Evolutionary conservation across 2,888 invertebrate genomes (phyloP).

Genomic region (Cataglyphis albicans): DNA sequence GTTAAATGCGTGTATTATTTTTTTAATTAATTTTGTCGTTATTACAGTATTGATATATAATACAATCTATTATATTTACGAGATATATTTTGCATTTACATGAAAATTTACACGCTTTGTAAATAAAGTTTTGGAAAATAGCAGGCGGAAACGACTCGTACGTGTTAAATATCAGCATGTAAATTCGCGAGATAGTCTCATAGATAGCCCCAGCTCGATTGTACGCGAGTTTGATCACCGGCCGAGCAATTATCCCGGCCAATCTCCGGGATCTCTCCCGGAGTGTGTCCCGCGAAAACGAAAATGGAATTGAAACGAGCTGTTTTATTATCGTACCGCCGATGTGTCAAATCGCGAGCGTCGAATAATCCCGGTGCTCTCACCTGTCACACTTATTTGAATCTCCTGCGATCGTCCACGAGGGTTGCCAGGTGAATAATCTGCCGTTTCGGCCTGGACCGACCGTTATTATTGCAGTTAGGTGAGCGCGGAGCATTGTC

Average conservation of each 20-base stretch:
- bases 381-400: slow-evolving; percentile 59
- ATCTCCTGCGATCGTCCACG: slow-evolving; percentile 21
- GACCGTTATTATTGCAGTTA: slow-evolving; percentile 72
- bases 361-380: slow-evolving; percentile 43
- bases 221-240: slow-evolving; percentile 15
- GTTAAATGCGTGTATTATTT: neutral
- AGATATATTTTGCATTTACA: neutral
- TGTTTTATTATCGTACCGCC: slow-evolving; percentile 32
- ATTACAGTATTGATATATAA: neutral
- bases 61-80: neutral
- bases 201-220: slow-evolving; percentile 26
- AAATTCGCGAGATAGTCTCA: slow-evolving; percentile 24
- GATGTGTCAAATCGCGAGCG: neutral
- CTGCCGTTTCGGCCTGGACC: slow-evolving; percentile 17
- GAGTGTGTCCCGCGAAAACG: slow-evolving; percentile 18
- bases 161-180: slow-evolving; percentile 39
- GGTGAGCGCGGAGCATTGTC: slow-evolving; percentile 59
- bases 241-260: slow-evolving; percentile 39
- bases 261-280: slow-evolving; percentile 38
- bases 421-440: neutral
- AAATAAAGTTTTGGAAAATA: neutral
- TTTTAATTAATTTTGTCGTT: slow-evolving; percentile 5
- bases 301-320: slow-evolving; percentile 45
- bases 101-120: neutral
- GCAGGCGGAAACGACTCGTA: neutral